These are phyloP conservation scores for Tipula helvola DNA, from an alignment of 2,888 invertebrate species.

Conservation along the genomic window DNA sequence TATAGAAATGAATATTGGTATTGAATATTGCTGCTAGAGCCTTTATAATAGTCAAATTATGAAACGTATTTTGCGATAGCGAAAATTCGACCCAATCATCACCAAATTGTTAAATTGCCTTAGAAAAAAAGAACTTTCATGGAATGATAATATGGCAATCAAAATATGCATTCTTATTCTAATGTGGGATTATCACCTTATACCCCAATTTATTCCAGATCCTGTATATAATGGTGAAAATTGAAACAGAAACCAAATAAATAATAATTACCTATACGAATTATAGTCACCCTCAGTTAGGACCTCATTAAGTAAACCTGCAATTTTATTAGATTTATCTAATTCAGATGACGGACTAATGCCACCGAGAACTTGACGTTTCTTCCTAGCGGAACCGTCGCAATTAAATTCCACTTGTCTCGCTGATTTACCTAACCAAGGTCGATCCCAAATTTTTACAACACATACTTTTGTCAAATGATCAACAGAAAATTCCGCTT, in stretches of 20 bases:
- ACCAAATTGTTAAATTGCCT: not conserved
- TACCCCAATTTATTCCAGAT: not conserved
- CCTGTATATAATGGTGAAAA: not conserved
- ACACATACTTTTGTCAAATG: not conserved
- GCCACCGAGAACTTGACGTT: not conserved
- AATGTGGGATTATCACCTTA: not conserved
- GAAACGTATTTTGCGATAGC: not conserved
- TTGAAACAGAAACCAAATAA: too few relatives aligned
- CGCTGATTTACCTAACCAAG: not conserved
- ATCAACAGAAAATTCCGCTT: slow-evolving; percentile 25
- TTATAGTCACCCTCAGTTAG: not conserved
- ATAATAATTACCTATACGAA: not conserved
- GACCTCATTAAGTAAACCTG: not conserved
- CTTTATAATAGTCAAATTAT: not conserved
- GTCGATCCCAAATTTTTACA: not conserved
- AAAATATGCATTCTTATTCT: not conserved
- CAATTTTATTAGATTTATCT: not conserved
- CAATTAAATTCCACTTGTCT: not conserved
- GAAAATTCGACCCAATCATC: not conserved
- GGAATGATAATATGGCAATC: not conserved
- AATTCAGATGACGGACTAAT: not conserved
- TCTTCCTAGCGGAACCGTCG: not conserved
- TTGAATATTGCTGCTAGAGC: not conserved
- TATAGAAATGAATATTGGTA: not conserved
- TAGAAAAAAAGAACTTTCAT: not conserved